Percentiles rank a stretch among this genome's conserved stretches.
phyloP scores from a whole-genome alignment of 2,797 vertebrate genomes.

The Poeciliopsis presidionis region DNA sequence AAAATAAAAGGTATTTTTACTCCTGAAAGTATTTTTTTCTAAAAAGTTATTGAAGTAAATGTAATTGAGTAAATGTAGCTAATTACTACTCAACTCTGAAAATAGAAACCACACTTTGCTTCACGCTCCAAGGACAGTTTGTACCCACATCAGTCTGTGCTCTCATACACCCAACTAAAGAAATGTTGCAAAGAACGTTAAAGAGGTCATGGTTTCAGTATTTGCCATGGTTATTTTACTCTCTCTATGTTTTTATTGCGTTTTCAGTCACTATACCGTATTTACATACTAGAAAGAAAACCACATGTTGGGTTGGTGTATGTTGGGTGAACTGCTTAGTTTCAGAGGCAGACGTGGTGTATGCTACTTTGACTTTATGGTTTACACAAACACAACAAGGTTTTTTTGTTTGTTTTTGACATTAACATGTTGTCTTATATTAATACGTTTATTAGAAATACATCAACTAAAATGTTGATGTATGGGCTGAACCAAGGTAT shows the following conservation, averaged over 20 bases:
- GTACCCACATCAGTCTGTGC: neutral
- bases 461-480: neutral
- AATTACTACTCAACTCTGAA: too few relatives aligned
- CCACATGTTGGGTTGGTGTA: neutral
- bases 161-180: neutral
- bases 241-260: neutral
- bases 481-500: too few relatives aligned
- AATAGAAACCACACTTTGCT: too few relatives aligned
- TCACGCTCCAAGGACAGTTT: too few relatives aligned
- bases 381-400: neutral
- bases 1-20: too few relatives aligned
- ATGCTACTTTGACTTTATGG: neutral
- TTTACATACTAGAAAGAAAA: neutral
- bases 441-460: too few relatives aligned
- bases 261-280: neutral
- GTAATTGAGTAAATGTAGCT: too few relatives aligned
- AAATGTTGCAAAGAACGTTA: neutral
- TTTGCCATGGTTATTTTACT: neutral
- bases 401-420: neutral
- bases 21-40: too few relatives aligned
- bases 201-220: constrained; percentile 1
- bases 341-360: neutral
- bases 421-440: neutral
- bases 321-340: neutral
- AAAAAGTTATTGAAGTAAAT: too few relatives aligned